phyloP scores from a whole-genome alignment of 2,888 invertebrate genomes.

The Macropis europaea region DNA sequence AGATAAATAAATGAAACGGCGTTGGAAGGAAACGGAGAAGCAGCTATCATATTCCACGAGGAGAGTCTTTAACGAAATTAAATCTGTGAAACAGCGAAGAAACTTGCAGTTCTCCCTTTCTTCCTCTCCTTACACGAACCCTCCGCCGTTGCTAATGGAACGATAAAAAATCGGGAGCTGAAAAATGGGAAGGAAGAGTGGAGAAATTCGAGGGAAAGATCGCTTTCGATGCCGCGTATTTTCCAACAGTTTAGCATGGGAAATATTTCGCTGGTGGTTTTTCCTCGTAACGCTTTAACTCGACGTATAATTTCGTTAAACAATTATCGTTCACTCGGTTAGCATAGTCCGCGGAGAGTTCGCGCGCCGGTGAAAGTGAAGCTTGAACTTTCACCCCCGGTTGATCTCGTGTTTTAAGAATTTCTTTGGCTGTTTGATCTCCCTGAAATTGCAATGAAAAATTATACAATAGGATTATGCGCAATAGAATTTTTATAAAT shows the following conservation, averaged over 20 bases:
- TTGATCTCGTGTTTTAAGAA: too few relatives aligned
- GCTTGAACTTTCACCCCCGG: constrained; percentile 20
- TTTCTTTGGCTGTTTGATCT: neutral
- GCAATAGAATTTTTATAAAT: too few relatives aligned
- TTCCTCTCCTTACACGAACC: neutral
- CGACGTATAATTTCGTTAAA: constrained; percentile 24
- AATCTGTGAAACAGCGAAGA: constrained; percentile 11
- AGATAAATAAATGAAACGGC: constrained; percentile 20
- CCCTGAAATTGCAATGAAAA: too few relatives aligned
- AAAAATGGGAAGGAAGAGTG: neutral
- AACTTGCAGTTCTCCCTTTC: constrained; percentile 1
- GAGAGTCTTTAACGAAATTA: constrained; percentile 37
- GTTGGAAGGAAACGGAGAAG: neutral
- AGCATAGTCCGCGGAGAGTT: constrained; percentile 6
- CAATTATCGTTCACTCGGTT: constrained; percentile 16
- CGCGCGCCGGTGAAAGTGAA: constrained; percentile 9
- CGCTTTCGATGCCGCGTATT: constrained; percentile 14
- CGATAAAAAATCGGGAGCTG: neutral
- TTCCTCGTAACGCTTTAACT: neutral
- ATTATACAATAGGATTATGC: too few relatives aligned
- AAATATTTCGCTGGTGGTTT: neutral
- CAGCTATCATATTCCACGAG: constrained; percentile 18
- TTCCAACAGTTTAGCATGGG: constrained; percentile 2
- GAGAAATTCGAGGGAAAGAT: constrained; percentile 5
- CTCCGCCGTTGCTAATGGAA: neutral